Percentiles rank a stretch among this genome's conserved stretches.
phyloP scores from a whole-genome alignment of 2,888 invertebrate species.

The Diadegma fenestrale region DNA sequence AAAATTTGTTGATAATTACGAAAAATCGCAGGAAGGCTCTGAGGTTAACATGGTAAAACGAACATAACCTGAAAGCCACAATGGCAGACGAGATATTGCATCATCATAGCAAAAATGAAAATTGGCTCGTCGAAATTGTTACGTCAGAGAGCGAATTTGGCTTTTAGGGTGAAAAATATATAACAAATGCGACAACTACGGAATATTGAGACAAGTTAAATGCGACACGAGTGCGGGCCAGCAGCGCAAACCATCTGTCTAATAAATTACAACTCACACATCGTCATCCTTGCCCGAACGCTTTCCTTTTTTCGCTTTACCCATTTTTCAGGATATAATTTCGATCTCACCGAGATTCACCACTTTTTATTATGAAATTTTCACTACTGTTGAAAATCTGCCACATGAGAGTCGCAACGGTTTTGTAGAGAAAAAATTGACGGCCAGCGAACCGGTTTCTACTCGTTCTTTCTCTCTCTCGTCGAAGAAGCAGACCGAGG shows the following conservation, averaged over 20 bases:
- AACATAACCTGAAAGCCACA: conserved; percentile 67
- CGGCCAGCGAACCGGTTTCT: conserved; percentile 52
- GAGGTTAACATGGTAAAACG: conserved; percentile 47
- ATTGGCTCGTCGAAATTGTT: conserved; percentile 58
- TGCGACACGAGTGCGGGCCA: conserved; percentile 18
- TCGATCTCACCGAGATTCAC: conserved; percentile 49
- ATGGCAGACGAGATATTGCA: conserved; percentile 71
- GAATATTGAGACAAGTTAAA: background rate
- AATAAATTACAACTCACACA: conserved; percentile 87
- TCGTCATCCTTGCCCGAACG: conserved; percentile 91
- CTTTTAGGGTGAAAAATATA: background rate
- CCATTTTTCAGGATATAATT: conserved; percentile 86
- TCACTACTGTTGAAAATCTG: conserved; percentile 63
- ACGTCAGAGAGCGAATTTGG: conserved; percentile 59
- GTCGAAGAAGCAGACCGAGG: background rate
- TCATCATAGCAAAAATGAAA: conserved; percentile 67
- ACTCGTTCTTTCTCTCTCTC: conserved; percentile 12
- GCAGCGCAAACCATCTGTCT: conserved; percentile 83
- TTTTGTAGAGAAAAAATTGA: conserved; percentile 35
- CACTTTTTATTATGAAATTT: conserved; percentile 70
- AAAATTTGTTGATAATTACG: background rate
- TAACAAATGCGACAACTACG: background rate
- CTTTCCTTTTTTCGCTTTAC: conserved; percentile 93
- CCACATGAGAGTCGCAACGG: conserved; percentile 71
- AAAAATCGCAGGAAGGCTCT: background rate